These are phyloP conservation scores for Brachypteracias leptosomus DNA, from an alignment of 2,113 vertebrate species.

Conservation along the genomic window DNA sequence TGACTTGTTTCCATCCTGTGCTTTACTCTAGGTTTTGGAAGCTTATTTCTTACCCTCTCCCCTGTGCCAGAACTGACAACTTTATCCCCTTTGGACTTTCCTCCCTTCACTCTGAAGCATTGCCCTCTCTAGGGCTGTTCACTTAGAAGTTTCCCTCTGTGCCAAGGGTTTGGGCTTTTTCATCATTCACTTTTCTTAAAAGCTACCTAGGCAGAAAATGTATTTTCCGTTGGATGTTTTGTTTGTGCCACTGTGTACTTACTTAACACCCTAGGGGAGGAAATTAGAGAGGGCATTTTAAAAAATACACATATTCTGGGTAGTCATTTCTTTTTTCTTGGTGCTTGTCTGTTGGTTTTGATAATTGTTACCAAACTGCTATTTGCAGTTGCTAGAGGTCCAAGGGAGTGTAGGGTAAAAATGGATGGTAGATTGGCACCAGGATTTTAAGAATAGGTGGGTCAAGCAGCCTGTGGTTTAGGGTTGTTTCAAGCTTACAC, in stretches of 20 bases:
- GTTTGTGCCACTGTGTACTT: not conserved
- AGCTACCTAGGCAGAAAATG: not conserved
- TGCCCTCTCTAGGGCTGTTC: not conserved
- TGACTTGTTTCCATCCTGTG: not conserved
- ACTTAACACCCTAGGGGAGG: not conserved
- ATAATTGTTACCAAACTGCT: not conserved
- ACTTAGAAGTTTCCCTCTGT: not conserved
- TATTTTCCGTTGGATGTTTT: not conserved
- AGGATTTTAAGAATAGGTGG: not conserved
- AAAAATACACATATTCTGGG: fast-evolving
- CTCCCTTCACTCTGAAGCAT: not conserved
- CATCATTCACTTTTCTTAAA: not conserved
- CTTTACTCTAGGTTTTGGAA: not conserved
- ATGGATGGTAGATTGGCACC: not conserved
- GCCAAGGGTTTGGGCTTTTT: not conserved
- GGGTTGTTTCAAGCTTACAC: not conserved
- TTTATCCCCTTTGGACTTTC: not conserved
- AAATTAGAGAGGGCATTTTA: not conserved
- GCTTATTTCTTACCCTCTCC: not conserved
- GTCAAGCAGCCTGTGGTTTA: not conserved
- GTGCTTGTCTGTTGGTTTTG: not conserved
- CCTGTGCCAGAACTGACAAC: not conserved
- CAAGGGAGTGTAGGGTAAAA: not conserved
- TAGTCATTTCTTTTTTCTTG: not conserved
- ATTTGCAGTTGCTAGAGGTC: not conserved